Base-by-base conservation (phyloP, 2,888 invertebrate species). In the Acanthosepion esculentum region DNA sequence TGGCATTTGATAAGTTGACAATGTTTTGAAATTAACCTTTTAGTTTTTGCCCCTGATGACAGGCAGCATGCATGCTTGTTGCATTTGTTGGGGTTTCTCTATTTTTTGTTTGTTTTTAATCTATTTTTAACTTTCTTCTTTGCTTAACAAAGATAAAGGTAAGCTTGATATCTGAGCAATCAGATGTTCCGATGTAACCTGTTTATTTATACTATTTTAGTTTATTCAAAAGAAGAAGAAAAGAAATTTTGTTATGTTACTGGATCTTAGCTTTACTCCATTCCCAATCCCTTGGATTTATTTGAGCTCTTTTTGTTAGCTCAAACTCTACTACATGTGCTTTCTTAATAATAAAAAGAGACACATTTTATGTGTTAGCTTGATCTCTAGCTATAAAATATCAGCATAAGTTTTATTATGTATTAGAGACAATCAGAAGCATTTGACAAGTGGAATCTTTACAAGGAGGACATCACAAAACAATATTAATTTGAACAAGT, bases 21-120 rank as follows among this genome's bases (percentile, higher is more conserved):
- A 78, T 78, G 78, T 78, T 78, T 33, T n/a, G 78, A 78, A 78
- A 78, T 78, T 78, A 78, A 78, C 78, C 78, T 78, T 78, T 78
- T 78, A n/a, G 33, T 15, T 33, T 78, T 78, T 78, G n/a, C n/a
- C n/a, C 78, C n/a, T n/a, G n/a, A 33, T 78, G 78, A 78, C 78
- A 78, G 78, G 33, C 78, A 78, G n/a, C 78, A 33, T 78, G 78
- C 4, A n/a, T n/a, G n/a, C n/a, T n/a, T 78, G 78, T 78, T 78
- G n/a, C 78, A n/a, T 78, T n/a, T n/a, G 78, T 78, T 78, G 18
- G n/a, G 33, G n/a, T n/a, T 78, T n/a, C n/a, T 78, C 59, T 59
- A 20, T 15, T 20, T 20, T 59, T 59, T 78, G 0, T 78, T 15
- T 78, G 29, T 78, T 33, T 78, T n/a, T 78, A n/a, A 78, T 78